Base-by-base conservation (phyloP, 1,140 invertebrate species). In the Chrysoperla carnea region DNA sequence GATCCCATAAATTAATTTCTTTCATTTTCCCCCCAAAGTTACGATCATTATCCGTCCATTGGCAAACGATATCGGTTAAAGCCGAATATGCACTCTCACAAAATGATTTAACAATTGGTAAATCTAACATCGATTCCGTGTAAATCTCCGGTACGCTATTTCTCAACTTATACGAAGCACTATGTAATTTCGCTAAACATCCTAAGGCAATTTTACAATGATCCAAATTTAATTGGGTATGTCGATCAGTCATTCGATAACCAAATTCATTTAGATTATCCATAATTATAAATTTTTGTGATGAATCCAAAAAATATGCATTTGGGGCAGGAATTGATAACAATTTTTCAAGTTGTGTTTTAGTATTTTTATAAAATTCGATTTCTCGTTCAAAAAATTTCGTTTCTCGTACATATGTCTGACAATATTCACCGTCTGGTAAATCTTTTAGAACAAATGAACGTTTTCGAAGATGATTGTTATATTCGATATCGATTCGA, bases 121-220 rank as follows among this genome's bases (percentile, higher is more conserved):
- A 23, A 23, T 23, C 17, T 6, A 33, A 4, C n/a, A 33, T 33
- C 31, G 8, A 11, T 33, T 33, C 8, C 31, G 2, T 11, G n/a
- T 11, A 33, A 33, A 11, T 9, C 6, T 33, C n/a, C 3, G 31
- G 31, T 9, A 33, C 2, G 6, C 4, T 33, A 2, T 2, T 33
- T 33, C n/a, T 33, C 2, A 11, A 33, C 8, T 33, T 33, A 11
- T 33, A 9, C 6, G 48, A 41, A 5, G 50, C 35, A 4, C 45
- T 50, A 45, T 57, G 55, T 14, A 51, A 48, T 37, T 49, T 48
- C 0, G 49, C 55, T 9, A 57, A 31, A 35, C 49, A 44, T 36
- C 39, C 33, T 8, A 57, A 8, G 12, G 50, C 50, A 1, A 42
- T 17, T 36, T 29, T 36, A 13, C 48, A 45, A 37, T 55, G 53